phyloP scores from a whole-genome alignment of 2,888 invertebrate genomes.

The Chamaedrilus cognettii region DNA sequence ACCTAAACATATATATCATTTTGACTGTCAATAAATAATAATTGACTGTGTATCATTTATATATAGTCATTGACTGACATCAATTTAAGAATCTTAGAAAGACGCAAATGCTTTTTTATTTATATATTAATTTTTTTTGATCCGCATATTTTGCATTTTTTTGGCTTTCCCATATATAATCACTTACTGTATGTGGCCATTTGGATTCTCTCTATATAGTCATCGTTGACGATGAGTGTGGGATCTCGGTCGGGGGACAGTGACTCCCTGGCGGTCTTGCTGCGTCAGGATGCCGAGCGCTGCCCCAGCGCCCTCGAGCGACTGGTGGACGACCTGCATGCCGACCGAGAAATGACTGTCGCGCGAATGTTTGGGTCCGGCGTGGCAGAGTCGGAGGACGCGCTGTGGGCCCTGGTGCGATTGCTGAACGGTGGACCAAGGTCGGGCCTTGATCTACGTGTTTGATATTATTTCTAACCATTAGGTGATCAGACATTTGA shows the following conservation, averaged over 20 bases:
- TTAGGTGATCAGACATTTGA: no score
- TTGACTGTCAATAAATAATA: no score
- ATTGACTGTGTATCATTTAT: no score
- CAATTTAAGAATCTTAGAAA: no score
- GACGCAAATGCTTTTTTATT: no score
- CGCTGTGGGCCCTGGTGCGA: conserved; percentile 54
- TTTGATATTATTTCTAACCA: neutral
- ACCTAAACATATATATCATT: no score
- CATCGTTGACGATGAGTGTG: conserved; percentile 21
- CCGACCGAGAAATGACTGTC: conserved; percentile 54
- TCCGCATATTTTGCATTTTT: no score
- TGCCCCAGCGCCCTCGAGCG: conserved; percentile 52
- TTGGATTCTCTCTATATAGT: no score
- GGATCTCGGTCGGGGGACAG: conserved; percentile 48
- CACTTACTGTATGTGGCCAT: no score
- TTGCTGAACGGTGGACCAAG: conserved; percentile 52
- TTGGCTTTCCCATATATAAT: no score
- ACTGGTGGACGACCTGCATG: conserved; percentile 57
- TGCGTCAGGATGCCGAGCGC: conserved; percentile 47
- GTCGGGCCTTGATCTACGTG: conserved; percentile 35
- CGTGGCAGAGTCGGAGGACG: conserved; percentile 57
- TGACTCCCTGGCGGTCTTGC: conserved; percentile 52
- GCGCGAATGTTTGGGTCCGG: conserved; percentile 55
- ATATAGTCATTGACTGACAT: no score
- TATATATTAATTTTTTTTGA: no score